Evolutionary conservation across 1,140 invertebrate species (phyloP), one percentile per base, ranked within the genome.

Genomic region (Bombus fervidus): DNA sequence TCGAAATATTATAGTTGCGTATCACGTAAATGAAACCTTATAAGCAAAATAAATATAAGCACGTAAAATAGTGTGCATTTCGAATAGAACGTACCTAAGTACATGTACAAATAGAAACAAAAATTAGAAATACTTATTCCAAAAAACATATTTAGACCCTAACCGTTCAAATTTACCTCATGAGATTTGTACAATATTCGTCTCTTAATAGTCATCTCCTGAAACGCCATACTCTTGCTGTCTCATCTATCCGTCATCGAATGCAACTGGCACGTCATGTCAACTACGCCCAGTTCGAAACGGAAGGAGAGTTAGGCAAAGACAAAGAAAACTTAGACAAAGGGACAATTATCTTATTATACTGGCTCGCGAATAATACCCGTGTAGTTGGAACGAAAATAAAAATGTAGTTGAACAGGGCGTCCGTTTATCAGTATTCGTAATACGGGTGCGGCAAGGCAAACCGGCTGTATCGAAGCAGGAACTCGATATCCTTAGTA

Each of bases 371-470:
- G 72, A 74, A 71, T 89, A 85, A 86, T 83, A 89, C 66, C 76
- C 43, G 57, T 62, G 41, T 8, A 15, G 31, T 28, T n/a, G 53
- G 13, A 41, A 41, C n/a, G 37, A 37, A 47, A 62, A 74, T 79
- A 89, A 86, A 89, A 89, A 89, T 83, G 66, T 72, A 68, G 69
- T 85, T 74, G 57, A 77, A 78, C 66, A 37, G 37, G 66, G 78
- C 75, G 66, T 34, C 39, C 75, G 57, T 86, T 87, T 86, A 74
- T 78, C 73, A 76, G 66, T 72, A 43, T 62, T 59, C 62, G 77
- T 84, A 78, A 79, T 37, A 87, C 84, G 82, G 87, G 88, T 43
- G 90, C 57, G 79, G 84, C 91, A 92, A 92, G 91, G 91, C 82
- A 76, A 92, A 91, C 91, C 82, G 80, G 90, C 91, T 86, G 62